Evolutionary conservation across 2,888 invertebrate species (phyloP).

Genomic region (Drosophila mayaguana): DNA sequence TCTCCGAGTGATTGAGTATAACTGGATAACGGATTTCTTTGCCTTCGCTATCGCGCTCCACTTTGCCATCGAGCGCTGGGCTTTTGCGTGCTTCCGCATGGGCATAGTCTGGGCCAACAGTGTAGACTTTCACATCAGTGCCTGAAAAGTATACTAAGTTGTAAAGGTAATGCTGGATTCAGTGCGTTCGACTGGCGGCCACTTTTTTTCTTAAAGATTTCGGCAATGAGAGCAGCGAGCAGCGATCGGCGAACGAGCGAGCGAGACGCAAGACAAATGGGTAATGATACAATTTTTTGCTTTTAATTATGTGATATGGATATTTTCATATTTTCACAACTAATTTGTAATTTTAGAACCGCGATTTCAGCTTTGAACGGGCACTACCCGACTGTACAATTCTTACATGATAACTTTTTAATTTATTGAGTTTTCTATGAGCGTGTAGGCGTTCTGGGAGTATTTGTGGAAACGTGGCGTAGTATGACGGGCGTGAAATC

Average conservation of each 20-base stretch:
- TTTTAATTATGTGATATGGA: neutral
- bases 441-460: neutral
- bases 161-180: conserved; percentile 85
- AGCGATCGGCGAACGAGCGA: conserved; percentile 26
- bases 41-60: conserved; percentile 98
- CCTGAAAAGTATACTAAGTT: conserved; percentile 87
- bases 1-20: conserved; percentile 98
- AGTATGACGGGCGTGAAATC: neutral
- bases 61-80: conserved; percentile 99
- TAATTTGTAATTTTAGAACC: neutral
- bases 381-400: neutral
- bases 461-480: neutral
- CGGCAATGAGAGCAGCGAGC: conserved; percentile 28
- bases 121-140: conserved; percentile 94
- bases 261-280: conserved; percentile 50
- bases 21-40: conserved; percentile 99
- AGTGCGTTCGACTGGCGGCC: conserved; percentile 78
- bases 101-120: conserved; percentile 99
- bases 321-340: too few species aligned
- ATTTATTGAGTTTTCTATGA: neutral
- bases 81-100: conserved; percentile 99
- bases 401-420: neutral
- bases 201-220: conserved; percentile 59
- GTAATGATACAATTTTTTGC: conserved; percentile 2
- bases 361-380: neutral